Conservation (phyloP, 2,113 vertebrate genomes). For the Bostrychus sinensis region DNA sequence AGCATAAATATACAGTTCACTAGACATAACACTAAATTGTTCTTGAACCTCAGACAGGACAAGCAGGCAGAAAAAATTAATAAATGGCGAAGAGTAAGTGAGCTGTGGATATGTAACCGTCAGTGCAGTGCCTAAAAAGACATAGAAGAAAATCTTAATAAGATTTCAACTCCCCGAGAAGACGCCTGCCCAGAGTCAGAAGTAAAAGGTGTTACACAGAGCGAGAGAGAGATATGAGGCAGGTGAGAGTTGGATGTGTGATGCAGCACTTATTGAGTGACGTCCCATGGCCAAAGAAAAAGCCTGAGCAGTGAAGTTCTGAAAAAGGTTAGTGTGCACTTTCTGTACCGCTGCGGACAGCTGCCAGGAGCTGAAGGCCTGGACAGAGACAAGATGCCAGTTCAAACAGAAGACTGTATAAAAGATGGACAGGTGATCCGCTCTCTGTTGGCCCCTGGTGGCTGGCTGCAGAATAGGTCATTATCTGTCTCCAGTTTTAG, state of each 20-base stretch:
- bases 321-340: neutral
- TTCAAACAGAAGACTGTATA: neutral
- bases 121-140: no score
- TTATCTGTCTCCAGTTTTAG: no score
- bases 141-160: no score
- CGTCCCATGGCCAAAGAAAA: neutral
- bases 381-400: neutral
- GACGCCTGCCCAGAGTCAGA: no score
- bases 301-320: neutral
- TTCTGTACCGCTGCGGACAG: neutral
- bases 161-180: no score
- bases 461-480: no score
- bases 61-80: no score
- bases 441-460: neutral
- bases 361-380: neutral
- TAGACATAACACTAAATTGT: no score
- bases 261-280: constrained; percentile 6
- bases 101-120: no score
- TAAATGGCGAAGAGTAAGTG: no score
- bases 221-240: neutral
- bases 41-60: no score
- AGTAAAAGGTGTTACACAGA: neutral
- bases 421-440: neutral
- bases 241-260: neutral
- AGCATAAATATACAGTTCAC: no score